These are phyloP conservation scores for Varanus salvator DNA, from an alignment of 2,113 vertebrate species.

Conservation along the genomic window DNA sequence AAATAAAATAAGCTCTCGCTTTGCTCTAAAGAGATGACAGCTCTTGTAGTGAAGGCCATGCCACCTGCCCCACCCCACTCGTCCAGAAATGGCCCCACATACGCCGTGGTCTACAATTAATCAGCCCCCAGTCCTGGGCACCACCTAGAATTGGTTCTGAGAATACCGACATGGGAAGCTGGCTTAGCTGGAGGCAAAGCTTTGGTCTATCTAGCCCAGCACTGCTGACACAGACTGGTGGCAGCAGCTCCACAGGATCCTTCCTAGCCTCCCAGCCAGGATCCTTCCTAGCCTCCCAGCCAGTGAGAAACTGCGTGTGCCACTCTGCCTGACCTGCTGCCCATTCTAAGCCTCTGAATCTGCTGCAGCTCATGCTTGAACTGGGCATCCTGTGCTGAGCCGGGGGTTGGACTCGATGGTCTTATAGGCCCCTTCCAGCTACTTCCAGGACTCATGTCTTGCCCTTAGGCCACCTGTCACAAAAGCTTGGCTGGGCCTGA, in stretches of 20 bases:
- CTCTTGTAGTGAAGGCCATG: background rate
- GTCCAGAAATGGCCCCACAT: background rate
- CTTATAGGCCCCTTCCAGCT: too few relatives aligned
- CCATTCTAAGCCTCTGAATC: background rate
- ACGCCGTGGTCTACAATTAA: background rate
- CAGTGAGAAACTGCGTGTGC: background rate
- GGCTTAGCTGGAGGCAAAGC: too few relatives aligned
- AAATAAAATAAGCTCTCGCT: background rate
- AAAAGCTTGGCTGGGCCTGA: background rate
- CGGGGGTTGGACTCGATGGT: too few relatives aligned
- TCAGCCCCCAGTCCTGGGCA: background rate
- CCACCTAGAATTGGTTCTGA: too few relatives aligned
- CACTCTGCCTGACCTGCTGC: background rate
- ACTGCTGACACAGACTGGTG: too few relatives aligned
- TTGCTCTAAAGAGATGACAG: background rate
- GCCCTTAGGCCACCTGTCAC: background rate
- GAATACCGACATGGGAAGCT: too few relatives aligned
- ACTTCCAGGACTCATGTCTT: too few relatives aligned
- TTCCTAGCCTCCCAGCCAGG: background rate
- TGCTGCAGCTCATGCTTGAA: background rate
- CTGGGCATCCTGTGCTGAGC: too few relatives aligned
- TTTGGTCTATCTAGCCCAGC: too few relatives aligned
- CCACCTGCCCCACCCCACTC: background rate
- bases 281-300: background rate
- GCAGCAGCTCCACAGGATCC: too few relatives aligned